Base-by-base conservation (phyloP, 2,888 invertebrate genomes). In the Netelia inedita region DNA sequence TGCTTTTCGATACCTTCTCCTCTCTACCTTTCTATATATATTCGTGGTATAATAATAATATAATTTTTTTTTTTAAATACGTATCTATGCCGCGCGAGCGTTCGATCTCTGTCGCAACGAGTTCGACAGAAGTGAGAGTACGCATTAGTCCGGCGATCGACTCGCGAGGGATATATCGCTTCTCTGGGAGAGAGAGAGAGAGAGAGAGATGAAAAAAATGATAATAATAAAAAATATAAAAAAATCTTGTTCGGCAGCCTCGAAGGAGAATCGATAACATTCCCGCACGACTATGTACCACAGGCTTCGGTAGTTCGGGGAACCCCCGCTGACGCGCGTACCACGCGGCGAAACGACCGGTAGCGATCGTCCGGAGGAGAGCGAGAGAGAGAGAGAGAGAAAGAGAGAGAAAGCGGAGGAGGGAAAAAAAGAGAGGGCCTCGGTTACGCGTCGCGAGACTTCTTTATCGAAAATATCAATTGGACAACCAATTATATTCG, bases 401-500 rank as follows among this genome's bases (percentile, higher is more conserved):
- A n/a, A 41, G 35, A 28, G 11, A 21, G n/a, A 69, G 23, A 8
- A 50, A 10, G 53, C 50, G 61, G 61, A 14, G 28, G 28, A 61
- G 61, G 61, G 3, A 41, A n/a, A 28, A 50, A 23, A n/a, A 6
- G 28, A 28, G 21, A 23, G 23, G 28, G 5, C 28, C 5, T 28
- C 28, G 28, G 28, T 28, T 28, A 28, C 82, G 53, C 75, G 76
- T 66, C 68, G 46, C 76, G 82, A 84, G 66, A 74, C 75, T 87
- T 85, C 78, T 84, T 83, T 84, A 85, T 87, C 85, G 79, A 73
- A 86, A 87, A 83, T 87, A 87, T 85, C 85, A 87, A 87, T 85
- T 85, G 85, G 85, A 86, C 79, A 78, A 76, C 83, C 87, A 86
- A 85, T 85, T 87, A 87, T 85, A 87, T 82, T 86, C 76, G 75